Percentiles rank a stretch among this genome's conserved stretches.
Conservation (phyloP, 2,113 vertebrate species). For the Brachyistius frenatus region DNA sequence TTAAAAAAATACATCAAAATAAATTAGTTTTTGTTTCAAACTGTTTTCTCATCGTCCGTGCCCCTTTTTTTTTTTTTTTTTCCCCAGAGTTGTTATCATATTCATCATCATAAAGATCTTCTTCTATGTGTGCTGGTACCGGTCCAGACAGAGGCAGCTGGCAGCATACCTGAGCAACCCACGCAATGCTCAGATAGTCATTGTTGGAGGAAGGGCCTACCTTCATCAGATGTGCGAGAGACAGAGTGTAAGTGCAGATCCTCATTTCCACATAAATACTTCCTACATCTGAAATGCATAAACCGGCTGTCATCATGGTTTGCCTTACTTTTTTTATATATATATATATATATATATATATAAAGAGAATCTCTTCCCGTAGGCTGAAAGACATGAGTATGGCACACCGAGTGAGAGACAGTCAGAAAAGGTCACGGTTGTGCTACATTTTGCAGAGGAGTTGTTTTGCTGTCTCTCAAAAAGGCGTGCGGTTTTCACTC, state of each 20-base stretch:
- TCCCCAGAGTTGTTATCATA: slow-evolving; percentile 86
- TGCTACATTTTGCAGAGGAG: slow-evolving; percentile 35
- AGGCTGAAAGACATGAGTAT: not conserved
- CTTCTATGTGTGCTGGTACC: slow-evolving; percentile 91
- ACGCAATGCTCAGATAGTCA: slow-evolving; percentile 89
- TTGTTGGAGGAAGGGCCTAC: slow-evolving; percentile 88
- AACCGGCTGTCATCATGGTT: not conserved
- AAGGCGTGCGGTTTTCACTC: slow-evolving; percentile 41
- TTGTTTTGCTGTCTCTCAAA: slow-evolving; percentile 21
- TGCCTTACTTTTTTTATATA: too few relatives aligned
- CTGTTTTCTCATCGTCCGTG: too few relatives aligned
- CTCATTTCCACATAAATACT: not conserved
- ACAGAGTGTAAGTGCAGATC: slow-evolving; percentile 81
- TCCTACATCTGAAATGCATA: not conserved
- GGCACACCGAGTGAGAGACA: not conserved
- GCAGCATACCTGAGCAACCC: slow-evolving; percentile 89
- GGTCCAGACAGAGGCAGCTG: slow-evolving; percentile 89
- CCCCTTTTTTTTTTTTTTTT: not conserved
- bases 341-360: too few relatives aligned
- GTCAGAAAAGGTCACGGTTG: slow-evolving; percentile 32
- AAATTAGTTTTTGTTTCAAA: too few relatives aligned
- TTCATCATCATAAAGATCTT: slow-evolving; percentile 90
- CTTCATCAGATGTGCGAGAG: slow-evolving; percentile 89
- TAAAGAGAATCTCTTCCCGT: not conserved
- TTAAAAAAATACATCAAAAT: too few relatives aligned